Evolutionary conservation across 2,797 vertebrate species (phyloP), one percentile per base, ranked within the genome.

Genomic region (Distichodus sexfasciatus): DNA sequence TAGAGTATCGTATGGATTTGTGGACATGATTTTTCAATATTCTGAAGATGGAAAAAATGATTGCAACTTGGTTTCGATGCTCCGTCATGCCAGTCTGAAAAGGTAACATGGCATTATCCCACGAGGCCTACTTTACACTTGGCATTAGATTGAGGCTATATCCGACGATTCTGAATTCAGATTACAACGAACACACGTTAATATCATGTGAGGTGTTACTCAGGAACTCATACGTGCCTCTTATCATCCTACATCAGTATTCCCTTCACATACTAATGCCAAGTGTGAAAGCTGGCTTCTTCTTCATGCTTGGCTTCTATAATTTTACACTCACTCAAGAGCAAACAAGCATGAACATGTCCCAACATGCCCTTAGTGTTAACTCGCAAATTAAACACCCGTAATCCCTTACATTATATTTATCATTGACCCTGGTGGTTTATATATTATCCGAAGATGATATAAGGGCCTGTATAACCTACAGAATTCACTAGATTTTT

Each of bases 241-340:
- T 33, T 43, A 21, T 35, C 36, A 35, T 5, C 23, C 54, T 15
- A 26, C 12, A 50, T 46, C 12, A 31, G 10, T 23, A 58, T 14
- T 11, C 15, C 38, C 17, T 36, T 71, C 1, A 6, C 14, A 11
- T 26, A 29, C 44, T 67, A 17, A 35, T 36, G 28, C 65, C 40
- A 57, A 21, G 19, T 17, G 17, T 33, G 10, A 24, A 33, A 15
- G 26, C 33, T 17, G 59, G 47, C 54, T 72, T 75, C 59, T 46
- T 69, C 63, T n/a, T 72, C 46, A 62, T 70, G 48, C 46, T 26
- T 28, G n/a, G 40, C 36, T 66, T 60, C 35, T 38, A 36, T 65
- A 82, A 74, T 84, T 84, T 76, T 79, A 83, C 74, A 83, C 77
- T 79, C 69, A 80, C 63, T 83, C 74, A 75, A 81, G 81, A 75